These are phyloP conservation scores for Osmerus eperlanus DNA, from an alignment of 2,113 vertebrate species.

Conservation along the genomic window DNA sequence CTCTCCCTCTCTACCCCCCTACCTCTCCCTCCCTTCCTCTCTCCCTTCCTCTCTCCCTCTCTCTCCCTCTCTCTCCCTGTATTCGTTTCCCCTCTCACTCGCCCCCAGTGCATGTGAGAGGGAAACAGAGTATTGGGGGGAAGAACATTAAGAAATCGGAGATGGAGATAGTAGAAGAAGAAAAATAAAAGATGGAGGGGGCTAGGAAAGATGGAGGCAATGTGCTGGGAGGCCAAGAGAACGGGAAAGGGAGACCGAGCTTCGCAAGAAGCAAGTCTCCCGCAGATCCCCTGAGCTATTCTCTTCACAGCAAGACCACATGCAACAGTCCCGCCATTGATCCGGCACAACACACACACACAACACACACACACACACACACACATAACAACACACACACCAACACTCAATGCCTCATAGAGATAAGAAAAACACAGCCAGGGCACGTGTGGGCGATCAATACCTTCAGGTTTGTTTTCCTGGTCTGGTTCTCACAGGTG, in stretches of 20 bases:
- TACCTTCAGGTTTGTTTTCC: no score
- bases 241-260: conserved; percentile 7
- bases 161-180: background rate
- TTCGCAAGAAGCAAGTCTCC: conserved; percentile 18
- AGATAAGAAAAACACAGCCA: no score
- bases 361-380: conserved; percentile 6
- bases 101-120: background rate
- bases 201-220: background rate
- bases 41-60: background rate
- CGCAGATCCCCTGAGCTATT: conserved; percentile 32
- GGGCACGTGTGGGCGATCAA: no score
- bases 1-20: conserved; percentile 11
- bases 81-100: no score
- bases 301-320: conserved; percentile 39
- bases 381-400: conserved; percentile 13
- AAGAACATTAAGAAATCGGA: background rate
- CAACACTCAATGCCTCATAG: conserved; percentile 3
- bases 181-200: background rate
- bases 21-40: background rate
- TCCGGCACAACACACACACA: conserved; percentile 20
- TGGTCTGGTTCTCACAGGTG: background rate
- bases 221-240: background rate
- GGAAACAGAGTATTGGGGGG: background rate
- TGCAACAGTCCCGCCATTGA: conserved; percentile 44
- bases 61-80: no score